These are phyloP conservation scores for Pogonomyrmex barbatus DNA, from an alignment of 1,140 invertebrate genomes.

Conservation along the genomic window DNA sequence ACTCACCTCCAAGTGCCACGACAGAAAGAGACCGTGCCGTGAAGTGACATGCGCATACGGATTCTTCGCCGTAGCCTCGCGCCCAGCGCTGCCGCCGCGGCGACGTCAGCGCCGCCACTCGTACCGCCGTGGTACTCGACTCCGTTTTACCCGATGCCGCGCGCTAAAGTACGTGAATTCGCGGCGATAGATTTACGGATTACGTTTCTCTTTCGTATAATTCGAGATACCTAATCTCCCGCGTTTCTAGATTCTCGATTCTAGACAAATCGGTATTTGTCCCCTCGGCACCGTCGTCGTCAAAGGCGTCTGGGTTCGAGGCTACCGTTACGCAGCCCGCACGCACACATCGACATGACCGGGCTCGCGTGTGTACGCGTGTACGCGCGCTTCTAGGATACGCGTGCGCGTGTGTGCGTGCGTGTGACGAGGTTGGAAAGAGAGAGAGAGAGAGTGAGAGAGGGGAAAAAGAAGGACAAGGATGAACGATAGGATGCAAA, in stretches of 20 bases:
- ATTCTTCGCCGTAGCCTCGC: conserved; percentile 71
- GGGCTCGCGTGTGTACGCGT: neutral
- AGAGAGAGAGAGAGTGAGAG: conserved; percentile 20
- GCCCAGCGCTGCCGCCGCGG: conserved; percentile 70
- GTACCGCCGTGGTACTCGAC: too few relatives aligned
- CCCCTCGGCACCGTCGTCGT: neutral
- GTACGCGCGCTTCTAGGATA: conserved; percentile 12
- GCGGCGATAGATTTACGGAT: neutral
- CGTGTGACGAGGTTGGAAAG: conserved; percentile 4
- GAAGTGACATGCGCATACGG: conserved; percentile 84
- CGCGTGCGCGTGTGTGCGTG: conserved; percentile 17
- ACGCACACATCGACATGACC: conserved; percentile 60
- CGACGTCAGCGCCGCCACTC: conserved; percentile 57
- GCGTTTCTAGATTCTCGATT: neutral
- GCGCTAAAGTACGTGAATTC: neutral
- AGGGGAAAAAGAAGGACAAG: conserved; percentile 10
- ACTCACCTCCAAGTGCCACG: conserved; percentile 87
- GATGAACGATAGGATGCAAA: neutral
- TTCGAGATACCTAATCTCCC: neutral
- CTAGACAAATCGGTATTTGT: neutral
- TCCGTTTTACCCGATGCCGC: neutral
- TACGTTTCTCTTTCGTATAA: too few relatives aligned
- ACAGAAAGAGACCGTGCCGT: conserved; percentile 87
- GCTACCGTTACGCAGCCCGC: conserved; percentile 76
- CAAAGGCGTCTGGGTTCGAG: conserved; percentile 76